Evolutionary conservation across 2,888 invertebrate species (phyloP), one percentile per base, ranked within the genome.

Genomic region (Papilio protenor): DNA sequence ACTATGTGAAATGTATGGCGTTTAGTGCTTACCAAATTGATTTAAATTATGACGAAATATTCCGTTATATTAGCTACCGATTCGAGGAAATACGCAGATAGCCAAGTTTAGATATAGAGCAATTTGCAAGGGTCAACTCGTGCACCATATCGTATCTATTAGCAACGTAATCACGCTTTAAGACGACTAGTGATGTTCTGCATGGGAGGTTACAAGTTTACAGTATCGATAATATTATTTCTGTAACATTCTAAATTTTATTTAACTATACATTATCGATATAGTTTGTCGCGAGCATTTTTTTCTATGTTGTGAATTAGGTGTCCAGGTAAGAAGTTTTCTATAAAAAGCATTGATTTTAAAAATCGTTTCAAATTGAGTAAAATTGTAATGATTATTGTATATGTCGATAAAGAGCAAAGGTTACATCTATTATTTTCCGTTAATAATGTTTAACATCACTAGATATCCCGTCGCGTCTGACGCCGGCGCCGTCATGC

Each of bases 381-480:
- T 27, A 27, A 61, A 40, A 21, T 40, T 40, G 3, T 40, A 45
- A 66, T 66, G 21, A 40, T 10, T 6, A 18, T 5, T 14, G 27
- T 3, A 10, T 27, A 1, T 27, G 1, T 61, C 27, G 27, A 16
- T 4, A 61, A 6, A 64, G 33, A 64, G 5, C 61, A 27, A 33
- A 64, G 2, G 10, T 64, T 10, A 27, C 10, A 18, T 64, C 33
- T 16, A 64, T 33, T 21, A 64, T 64, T 40, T 33, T 64, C 33
- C 33, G 18, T n/a, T 66, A n/a, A 66, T 0, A 45, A 73, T 14
- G 12, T 16, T 27, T 27, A 1, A 74, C 47, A 77, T 74, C 77
- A 69, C 77, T 73, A 77, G 57, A 12, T 47, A 70, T 79, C 76
- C 76, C 52, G 81, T 79, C 80, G 77, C 76, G 73, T 69, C 77